These are phyloP conservation scores for Zootermopsis nevadensis DNA, from an alignment of 2,888 invertebrate genomes.

Conservation along the genomic window DNA sequence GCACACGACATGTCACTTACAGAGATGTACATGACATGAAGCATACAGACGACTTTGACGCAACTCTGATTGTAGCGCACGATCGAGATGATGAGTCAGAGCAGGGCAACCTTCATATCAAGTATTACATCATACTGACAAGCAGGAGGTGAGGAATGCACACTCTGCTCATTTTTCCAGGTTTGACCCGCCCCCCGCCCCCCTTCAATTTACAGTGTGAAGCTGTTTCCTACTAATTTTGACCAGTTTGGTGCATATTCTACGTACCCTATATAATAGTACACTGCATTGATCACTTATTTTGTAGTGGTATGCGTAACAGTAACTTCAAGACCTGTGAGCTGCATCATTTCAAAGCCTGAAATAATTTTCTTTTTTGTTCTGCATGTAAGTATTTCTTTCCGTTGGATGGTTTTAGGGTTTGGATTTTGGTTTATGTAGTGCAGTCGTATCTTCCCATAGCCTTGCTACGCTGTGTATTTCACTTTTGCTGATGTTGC, in stretches of 20 bases:
- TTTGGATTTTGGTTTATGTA: conserved; percentile 17
- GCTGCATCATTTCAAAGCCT: no score
- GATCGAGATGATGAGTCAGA: conserved; percentile 58
- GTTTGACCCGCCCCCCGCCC: neutral
- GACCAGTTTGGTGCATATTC: neutral
- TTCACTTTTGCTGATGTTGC: neutral
- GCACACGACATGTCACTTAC: conserved; percentile 69
- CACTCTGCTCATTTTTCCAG: neutral
- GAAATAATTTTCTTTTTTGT: neutral
- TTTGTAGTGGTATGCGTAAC: no score
- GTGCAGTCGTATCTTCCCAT: neutral
- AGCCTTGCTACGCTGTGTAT: neutral
- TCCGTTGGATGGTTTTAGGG: neutral
- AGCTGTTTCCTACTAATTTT: neutral
- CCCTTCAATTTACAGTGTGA: neutral
- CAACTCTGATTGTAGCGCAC: conserved; percentile 74
- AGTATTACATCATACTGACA: conserved; percentile 72
- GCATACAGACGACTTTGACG: conserved; percentile 74
- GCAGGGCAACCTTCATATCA: conserved; percentile 65
- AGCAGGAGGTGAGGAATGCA: conserved; percentile 64
- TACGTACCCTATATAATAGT: neutral
- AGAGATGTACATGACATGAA: conserved; percentile 71
- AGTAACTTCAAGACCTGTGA: no score
- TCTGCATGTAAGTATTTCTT: neutral
- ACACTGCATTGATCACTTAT: no score